Evolutionary conservation across 2,797 vertebrate species (phyloP), one percentile per base, ranked within the genome.

Genomic region (Xenops minutus): DNA sequence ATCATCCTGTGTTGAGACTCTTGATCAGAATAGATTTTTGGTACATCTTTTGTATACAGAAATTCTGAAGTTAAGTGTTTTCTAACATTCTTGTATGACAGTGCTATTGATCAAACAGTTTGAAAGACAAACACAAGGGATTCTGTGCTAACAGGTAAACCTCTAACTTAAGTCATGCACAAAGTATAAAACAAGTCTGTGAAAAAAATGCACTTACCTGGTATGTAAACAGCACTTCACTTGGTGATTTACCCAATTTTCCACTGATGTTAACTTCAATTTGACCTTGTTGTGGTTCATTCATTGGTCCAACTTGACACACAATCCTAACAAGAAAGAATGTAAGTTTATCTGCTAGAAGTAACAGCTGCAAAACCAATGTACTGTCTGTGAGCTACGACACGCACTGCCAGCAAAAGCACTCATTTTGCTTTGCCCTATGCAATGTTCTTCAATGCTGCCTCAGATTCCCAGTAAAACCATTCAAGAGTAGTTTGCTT

Each of bases 191-290:
- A 23, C 2, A 62, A 26, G 6, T 62, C 27, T 76, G 34, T 62
- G 44, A 66, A 89, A 96, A 87, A 81, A 63, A 91, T 32, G 30
- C 26, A 51, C 98, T 98, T 97, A 99, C 99, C 98, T 98, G 98
- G 97, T 99, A 99, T 37, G 98, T 99, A 95, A 98, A 98, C 39
- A 89, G 96, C 97, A 99, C 94, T 4, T 74, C 59, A 92, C 79
- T 44, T 36, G 96, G 89, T 2, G 99, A 99, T 20, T 37, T 98
- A 89, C 99, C 99, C 22, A 44, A 97, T 93, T 99, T 99, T 43
- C 97, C 98, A 0, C 96, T 98, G 95, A 99, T 97, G 61, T 98
- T 96, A 93, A 99, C 99, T 85, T 98, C 95, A 58, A 99, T 98
- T 7, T 92, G 89, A 59, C 92, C 97, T 4, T 88, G 96, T 96